These are phyloP conservation scores for Panulirus ornatus DNA, from an alignment of 1,140 invertebrate species.

Conservation along the genomic window DNA sequence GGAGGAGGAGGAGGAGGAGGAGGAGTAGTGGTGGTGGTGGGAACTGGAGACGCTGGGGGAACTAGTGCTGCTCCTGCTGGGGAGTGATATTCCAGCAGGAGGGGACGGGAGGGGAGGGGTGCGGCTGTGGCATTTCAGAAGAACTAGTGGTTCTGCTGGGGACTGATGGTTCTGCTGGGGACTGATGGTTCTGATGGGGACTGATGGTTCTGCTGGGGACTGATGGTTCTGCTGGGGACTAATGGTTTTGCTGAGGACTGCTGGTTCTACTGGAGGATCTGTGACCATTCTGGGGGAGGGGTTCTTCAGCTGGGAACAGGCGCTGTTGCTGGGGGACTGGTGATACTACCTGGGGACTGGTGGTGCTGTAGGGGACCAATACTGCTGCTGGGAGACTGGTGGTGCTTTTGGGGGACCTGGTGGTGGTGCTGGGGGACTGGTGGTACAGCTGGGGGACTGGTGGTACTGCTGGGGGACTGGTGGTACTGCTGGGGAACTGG, in stretches of 20 bases:
- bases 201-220: not conserved
- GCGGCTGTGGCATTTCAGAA: not conserved
- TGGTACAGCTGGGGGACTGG: no score
- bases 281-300: not conserved
- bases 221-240: not conserved
- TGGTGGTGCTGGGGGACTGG: not conserved
- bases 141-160: not conserved
- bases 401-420: not conserved
- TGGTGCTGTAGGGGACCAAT: not conserved
- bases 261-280: not conserved
- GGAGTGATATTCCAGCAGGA: not conserved
- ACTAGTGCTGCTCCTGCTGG: not conserved
- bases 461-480: no score
- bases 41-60: not conserved
- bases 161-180: not conserved
- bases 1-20: not conserved
- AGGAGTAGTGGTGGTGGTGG: constrained; percentile 4
- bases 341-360: no score
- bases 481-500: no score
- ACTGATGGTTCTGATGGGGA: not conserved
- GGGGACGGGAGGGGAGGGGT: no score
- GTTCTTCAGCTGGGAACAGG: no score
- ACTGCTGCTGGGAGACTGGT: not conserved
- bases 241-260: not conserved
- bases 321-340: no score